Base-by-base conservation (phyloP, 2,113 vertebrate genomes). In the Anguilla japonica region DNA sequence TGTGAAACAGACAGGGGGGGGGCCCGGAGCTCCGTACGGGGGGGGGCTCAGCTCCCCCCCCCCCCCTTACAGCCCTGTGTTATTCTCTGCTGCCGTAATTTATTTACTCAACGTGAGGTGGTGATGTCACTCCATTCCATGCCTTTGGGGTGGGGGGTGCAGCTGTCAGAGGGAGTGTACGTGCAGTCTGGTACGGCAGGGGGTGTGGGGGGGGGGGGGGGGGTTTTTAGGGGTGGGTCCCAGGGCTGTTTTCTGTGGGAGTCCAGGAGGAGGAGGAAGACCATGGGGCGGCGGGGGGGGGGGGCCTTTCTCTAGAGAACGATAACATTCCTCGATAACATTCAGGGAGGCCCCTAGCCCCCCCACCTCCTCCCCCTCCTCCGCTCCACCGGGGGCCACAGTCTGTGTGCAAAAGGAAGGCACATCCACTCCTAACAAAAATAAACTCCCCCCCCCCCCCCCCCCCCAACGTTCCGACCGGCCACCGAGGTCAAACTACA, bases 381-480 rank as follows among this genome's bases (percentile, higher is more conserved):
- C 34, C 26, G 15, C 50, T 57, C 85, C 29, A 1, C 18, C 60
- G 83, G 86, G 91, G 87, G 86, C 86, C 88, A 90, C 91, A 93
- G 92, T 93, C 92, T 94, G 91, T 90, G 92, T 94, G 94, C 94
- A 88, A 91, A 93, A 89, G 93, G 92, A 91, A 94, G 91, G 91
- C 91, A 87, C 92, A 89, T 93, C 93, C 93, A 41, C 3, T 34
- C 93, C 90, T 93, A 91, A 93, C 91, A 93, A 91, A 93, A 94
- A 94, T 92, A 92, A 90, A 89, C 50, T 53, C 50, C 8, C 50
- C 91, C 80, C 40, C 53, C 26, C 57, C 82, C n/a, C 80, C 41
- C 41, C 63, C 39, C n/a, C 79, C 79, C 11, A 22, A 41, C 34
- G n/a, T 75, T 11, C 26, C 15, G 67, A 75, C 6, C 34, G 67